Base-by-base conservation (phyloP, 2,888 invertebrate species). In the Ephialtes manifestator region DNA sequence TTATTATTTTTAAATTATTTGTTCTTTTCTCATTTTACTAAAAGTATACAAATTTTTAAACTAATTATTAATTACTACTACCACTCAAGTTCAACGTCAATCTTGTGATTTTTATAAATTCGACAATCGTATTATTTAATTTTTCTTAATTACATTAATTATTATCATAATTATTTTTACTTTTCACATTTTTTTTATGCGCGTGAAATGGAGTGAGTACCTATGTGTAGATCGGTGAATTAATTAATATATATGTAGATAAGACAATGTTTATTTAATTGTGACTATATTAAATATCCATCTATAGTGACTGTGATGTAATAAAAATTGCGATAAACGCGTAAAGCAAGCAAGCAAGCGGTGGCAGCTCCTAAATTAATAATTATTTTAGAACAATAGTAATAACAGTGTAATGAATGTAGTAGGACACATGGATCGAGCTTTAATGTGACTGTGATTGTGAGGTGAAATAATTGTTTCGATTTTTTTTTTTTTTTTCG, bases 291-390 rank as follows among this genome's bases (percentile, higher is more conserved):
- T 51, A 58, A 60, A 63, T 55, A 80, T 83, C 51, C 63, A 77
- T 74, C 46, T 74, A 63, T 84, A 60, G 78, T 70, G 65, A 78
- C 43, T 55, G 77, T 81, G 81, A 84, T 82, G 43, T 63, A 85
- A 76, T 85, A 20, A 82, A 82, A 82, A 79, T 85, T 80, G 79
- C 72, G 71, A 82, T 82, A 87, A 87, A 89, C 88, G 89, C 88
- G 86, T 80, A 88, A 91, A 91, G 91, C 91, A 91, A 91, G 92
- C 92, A 92, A 88, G 91, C 92, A 92, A 92, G 92, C 92, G 89
- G 88, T 91, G 89, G 89, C 89, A 90, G 90, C 91, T 90, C 88
- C 88, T 90, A 89, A 88, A 87, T 87, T 88, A 90, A 88, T 78
- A 79, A 76, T 82, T 72, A 85, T 79, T 65, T 71, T 65, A 60